phyloP scores from a whole-genome alignment of 2,888 invertebrate genomes.

The Eupithecia exiguata region DNA sequence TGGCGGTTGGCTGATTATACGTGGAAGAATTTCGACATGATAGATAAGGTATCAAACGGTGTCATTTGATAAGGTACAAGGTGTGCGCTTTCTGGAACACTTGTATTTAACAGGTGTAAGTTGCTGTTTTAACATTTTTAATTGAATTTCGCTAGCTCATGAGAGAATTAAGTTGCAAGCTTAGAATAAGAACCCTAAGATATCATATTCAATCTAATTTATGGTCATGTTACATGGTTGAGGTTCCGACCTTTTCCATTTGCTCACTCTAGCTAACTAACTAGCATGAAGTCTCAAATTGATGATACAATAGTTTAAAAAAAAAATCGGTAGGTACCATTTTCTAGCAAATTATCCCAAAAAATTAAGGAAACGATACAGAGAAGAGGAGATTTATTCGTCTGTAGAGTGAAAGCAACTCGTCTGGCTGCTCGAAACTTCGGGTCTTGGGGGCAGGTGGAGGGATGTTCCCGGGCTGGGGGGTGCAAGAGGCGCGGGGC shows the following conservation, averaged over 20 bases:
- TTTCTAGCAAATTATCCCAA: conserved; percentile 18
- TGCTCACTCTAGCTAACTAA: not conserved
- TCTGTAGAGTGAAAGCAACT: conserved; percentile 46
- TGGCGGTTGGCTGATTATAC: conserved; percentile 53
- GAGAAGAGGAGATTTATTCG: conserved; percentile 40
- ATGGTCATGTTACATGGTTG: not conserved
- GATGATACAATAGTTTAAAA: not conserved
- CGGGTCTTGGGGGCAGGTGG: conserved; percentile 38
- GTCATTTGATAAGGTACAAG: conserved; percentile 80
- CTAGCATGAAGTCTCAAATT: not conserved
- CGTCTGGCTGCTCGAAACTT: conserved; percentile 44
- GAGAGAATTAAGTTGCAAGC: not conserved
- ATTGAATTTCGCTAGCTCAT: not conserved
- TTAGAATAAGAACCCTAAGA: not conserved
- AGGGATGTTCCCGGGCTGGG: conserved; percentile 30
- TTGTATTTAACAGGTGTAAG: conserved; percentile 49
- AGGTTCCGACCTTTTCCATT: not conserved
- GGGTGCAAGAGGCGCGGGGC: conserved; percentile 20
- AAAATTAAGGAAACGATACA: conserved; percentile 21
- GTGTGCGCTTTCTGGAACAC: conserved; percentile 74
- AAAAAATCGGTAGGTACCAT: not conserved
- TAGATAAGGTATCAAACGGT: conserved; percentile 82
- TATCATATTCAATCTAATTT: not conserved
- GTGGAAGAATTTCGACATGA: conserved; percentile 82
- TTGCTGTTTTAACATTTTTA: conserved; percentile 11